These are phyloP conservation scores for Batillaria attramentaria DNA, from an alignment of 1,140 invertebrate genomes.

Conservation along the genomic window DNA sequence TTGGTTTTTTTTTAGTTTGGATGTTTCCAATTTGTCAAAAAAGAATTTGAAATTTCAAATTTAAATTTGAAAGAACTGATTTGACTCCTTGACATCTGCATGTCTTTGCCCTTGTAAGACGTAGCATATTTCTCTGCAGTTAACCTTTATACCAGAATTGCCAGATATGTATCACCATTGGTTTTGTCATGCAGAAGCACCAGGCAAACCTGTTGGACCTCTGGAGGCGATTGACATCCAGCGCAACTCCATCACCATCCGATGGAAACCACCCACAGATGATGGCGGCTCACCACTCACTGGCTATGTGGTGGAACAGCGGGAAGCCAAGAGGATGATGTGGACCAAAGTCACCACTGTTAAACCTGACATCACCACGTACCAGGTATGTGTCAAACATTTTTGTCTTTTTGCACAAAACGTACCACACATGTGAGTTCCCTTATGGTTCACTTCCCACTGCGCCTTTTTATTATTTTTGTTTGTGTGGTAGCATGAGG, in stretches of 20 bases:
- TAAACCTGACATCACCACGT: slow-evolving; percentile 74
- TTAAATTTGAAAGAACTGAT: neutral
- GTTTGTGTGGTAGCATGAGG: too few relatives aligned
- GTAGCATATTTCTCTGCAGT: neutral
- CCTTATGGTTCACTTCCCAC: too few relatives aligned
- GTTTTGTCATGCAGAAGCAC: slow-evolving; percentile 74
- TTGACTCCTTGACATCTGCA: neutral
- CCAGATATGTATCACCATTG: neutral
- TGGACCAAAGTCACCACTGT: slow-evolving; percentile 89
- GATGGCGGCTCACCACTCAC: slow-evolving; percentile 92
- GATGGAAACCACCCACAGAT: slow-evolving; percentile 90
- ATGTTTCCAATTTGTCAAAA: neutral
- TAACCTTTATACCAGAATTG: neutral
- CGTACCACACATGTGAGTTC: too few relatives aligned
- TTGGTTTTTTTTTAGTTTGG: too few relatives aligned
- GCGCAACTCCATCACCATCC: slow-evolving; percentile 91
- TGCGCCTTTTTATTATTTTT: too few relatives aligned
- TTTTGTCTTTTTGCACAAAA: too few relatives aligned
- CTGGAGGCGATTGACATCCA: slow-evolving; percentile 92
- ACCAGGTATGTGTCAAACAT: slow-evolving; percentile 94
- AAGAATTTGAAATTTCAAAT: neutral
- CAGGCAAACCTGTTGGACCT: slow-evolving; percentile 92
- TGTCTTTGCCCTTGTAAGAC: neutral
- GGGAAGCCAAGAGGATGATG: slow-evolving; percentile 82
- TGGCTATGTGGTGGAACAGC: slow-evolving; percentile 97